Percentiles rank a stretch among this genome's conserved stretches.
phyloP scores from a whole-genome alignment of 30 jellyfish, hydroid and myxozoan genomes.

The Aurelia sp. region DNA sequence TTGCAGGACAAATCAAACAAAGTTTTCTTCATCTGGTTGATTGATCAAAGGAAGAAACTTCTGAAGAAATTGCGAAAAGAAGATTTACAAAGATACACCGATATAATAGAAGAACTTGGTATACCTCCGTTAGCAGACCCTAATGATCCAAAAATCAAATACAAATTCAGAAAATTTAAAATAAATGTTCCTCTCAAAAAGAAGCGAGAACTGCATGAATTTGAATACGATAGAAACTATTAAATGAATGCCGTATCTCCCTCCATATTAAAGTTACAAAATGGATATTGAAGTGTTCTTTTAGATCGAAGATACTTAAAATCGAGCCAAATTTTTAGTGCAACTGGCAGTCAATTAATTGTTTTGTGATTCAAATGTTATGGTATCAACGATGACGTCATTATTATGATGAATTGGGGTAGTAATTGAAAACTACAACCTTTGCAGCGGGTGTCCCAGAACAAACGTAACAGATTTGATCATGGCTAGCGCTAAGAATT shows the following conservation, averaged over 20 bases:
- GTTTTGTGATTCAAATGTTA: too few relatives aligned
- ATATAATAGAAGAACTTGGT: conserved; percentile 69
- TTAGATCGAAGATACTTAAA: too few relatives aligned
- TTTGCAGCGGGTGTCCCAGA: too few relatives aligned
- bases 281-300: too few relatives aligned
- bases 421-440: too few relatives aligned
- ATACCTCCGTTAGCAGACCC: conserved; percentile 92
- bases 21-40: conserved; percentile 85
- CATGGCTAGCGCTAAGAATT: too few relatives aligned
- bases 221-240: conserved; percentile 88
- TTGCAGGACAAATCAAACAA: conserved; percentile 81
- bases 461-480: too few relatives aligned
- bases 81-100: conserved; percentile 67
- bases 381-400: too few relatives aligned
- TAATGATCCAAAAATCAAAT: conserved; percentile 75
- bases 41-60: conserved; percentile 90
- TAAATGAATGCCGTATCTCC: neutral
- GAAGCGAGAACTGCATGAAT: conserved; percentile 92
- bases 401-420: too few relatives aligned
- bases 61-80: conserved; percentile 62
- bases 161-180: conserved; percentile 85
- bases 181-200: conserved; percentile 91
- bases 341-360: too few relatives aligned
- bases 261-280: too few relatives aligned
- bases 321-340: too few relatives aligned